Evolutionary conservation across 2,113 vertebrate genomes (phyloP).

Genomic region (Anseranas semipalmata): DNA sequence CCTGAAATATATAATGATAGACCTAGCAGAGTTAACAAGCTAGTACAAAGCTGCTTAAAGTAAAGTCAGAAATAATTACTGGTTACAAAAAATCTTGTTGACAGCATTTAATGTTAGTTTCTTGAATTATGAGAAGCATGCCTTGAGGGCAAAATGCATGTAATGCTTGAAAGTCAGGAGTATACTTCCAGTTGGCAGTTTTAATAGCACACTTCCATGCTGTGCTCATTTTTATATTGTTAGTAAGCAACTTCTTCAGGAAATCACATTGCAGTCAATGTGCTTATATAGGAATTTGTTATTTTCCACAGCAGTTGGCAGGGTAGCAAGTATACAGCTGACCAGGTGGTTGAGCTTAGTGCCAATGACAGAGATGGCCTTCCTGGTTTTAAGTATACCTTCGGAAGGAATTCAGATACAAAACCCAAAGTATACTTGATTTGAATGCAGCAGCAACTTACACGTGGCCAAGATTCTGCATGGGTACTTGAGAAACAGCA

Average conservation of each 20-base stretch:
- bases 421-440: neutral
- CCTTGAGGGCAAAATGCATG: constrained; percentile 17
- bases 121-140: constrained; percentile 14
- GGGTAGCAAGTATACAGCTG: neutral
- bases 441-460: neutral
- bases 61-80: constrained; percentile 54
- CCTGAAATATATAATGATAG: neutral
- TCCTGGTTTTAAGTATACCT: neutral
- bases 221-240: neutral
- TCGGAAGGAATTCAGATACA: neutral
- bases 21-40: constrained; percentile 26
- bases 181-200: constrained; percentile 52
- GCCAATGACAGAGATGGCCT: neutral
- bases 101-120: constrained; percentile 42
- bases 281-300: neutral
- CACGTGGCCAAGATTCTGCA: neutral
- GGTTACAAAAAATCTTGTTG: constrained; percentile 32
- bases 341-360: neutral
- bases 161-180: constrained; percentile 19
- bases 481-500: neutral
- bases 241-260: constrained; percentile 42
- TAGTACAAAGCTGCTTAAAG: constrained; percentile 38
- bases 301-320: neutral
- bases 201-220: neutral
- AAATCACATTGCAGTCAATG: constrained; percentile 46